Evolutionary conservation across 2,797 vertebrate species (phyloP), one percentile per base, ranked within the genome.

Genomic region (Enteromius thamalakanensis): DNA sequence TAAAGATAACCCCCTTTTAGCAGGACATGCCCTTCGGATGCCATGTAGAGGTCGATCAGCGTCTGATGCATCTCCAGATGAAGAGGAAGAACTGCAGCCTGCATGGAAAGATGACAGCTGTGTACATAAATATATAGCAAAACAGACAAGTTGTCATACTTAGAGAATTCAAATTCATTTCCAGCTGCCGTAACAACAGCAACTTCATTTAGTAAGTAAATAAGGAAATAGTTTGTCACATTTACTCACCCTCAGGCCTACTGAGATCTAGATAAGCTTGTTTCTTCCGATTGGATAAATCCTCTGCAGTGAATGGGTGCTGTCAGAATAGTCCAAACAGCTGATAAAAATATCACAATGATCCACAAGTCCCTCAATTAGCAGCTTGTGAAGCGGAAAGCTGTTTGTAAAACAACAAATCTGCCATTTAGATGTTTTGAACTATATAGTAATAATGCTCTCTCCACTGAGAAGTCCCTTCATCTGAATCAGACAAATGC

Each of bases 21-120:
- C 87, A 0, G 78, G n/a, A 9, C 96, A 96, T 3, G 58, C 90
- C 68, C 85, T 91, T 7, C 37, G 3, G 0, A 83, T 90, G 42
- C 87, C 83, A 79, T n/a, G 1, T 26, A 84, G 19, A 0, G 94
- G 93, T 55, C 87, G 90, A 7, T 86, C 83, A 0, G 84, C 74
- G 0, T 87, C 87, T 0, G 87, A 84, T 23, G 62, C 70, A 7
- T n/a, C 83, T 26, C 80, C 62, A 0, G 80, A 65, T 0, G 76
- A 51, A 34, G 94, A 93, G 67, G 90, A 90, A 51, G 93, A 94
- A 7, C 95, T 93, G 77, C 96, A 97, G 4, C 96, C 96, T 97
- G 85, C 9, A 81, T 64, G 81, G 12, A n/a, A 78, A 81, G 5
- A 72, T 45, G 58, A 74, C 45, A 51, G 34, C 14, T 37, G 29